These are phyloP conservation scores for Agelastica alni DNA, from an alignment of 2,888 invertebrate species.

Conservation along the genomic window DNA sequence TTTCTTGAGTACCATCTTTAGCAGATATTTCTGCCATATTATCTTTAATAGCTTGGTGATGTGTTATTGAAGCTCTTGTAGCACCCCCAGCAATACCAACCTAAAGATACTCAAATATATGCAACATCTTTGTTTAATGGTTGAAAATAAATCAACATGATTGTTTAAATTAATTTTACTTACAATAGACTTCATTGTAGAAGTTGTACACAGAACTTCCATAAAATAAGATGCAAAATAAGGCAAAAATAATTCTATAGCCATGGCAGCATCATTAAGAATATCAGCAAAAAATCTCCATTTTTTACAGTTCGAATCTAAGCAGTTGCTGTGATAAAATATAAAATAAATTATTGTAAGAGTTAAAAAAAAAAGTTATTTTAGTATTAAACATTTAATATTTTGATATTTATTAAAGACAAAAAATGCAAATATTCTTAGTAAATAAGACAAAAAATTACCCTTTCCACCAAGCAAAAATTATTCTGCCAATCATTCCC, in stretches of 20 bases:
- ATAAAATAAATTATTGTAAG: no score
- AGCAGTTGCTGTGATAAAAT: slow-evolving; percentile 60
- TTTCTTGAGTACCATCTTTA: slow-evolving; percentile 97
- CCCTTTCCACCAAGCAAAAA: slow-evolving; percentile 91
- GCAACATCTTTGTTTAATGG: slow-evolving; percentile 51
- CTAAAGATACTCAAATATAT: no score
- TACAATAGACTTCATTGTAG: slow-evolving; percentile 82
- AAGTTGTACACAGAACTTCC: slow-evolving; percentile 72
- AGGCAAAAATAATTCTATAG: slow-evolving; percentile 80
- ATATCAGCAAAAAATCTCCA: slow-evolving; percentile 95
- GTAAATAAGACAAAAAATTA: slow-evolving; percentile 51
- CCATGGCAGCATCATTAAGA: slow-evolving; percentile 88
- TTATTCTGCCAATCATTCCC: slow-evolving; percentile 86
- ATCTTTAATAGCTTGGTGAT: slow-evolving; percentile 87
- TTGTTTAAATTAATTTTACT: no score
- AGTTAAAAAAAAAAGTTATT: no score
- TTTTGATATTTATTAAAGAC: neutral
- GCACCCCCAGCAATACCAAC: slow-evolving; percentile 76
- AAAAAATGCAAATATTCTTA: neutral
- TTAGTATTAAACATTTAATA: no score
- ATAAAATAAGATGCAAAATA: slow-evolving; percentile 66
- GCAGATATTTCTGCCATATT: slow-evolving; percentile 93
- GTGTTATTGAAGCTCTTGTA: slow-evolving; percentile 88
- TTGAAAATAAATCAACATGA: no score
- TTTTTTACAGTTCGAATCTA: slow-evolving; percentile 92